Evolutionary conservation across 2,113 vertebrate species (phyloP).

Genomic region (Pycnonotus jocosus): DNA sequence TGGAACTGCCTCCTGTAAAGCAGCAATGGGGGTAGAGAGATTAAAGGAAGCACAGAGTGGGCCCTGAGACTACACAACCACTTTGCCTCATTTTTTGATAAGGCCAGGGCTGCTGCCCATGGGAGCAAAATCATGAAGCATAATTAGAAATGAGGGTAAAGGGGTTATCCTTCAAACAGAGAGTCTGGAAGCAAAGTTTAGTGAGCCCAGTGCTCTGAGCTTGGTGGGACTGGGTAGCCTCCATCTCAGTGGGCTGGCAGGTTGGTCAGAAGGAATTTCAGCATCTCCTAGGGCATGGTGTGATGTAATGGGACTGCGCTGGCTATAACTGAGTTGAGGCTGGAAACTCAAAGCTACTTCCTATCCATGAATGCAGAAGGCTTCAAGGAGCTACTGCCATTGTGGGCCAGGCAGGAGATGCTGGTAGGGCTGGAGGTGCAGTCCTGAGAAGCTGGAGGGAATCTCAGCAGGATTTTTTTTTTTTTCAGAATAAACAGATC

Average conservation of each 20-base stretch:
- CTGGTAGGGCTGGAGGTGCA: neutral
- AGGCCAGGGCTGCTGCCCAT: neutral
- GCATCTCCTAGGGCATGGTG: neutral
- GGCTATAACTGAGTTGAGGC: neutral
- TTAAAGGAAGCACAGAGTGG: neutral
- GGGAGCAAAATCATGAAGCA: neutral
- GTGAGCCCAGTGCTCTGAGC: neutral
- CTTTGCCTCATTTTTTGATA: neutral
- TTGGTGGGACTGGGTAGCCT: neutral
- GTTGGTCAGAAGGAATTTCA: neutral
- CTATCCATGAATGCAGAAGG: neutral
- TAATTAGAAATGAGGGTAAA: neutral
- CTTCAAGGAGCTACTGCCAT: neutral
- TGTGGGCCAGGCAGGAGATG: neutral
- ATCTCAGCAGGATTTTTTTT: neutral
- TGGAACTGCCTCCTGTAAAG: neutral
- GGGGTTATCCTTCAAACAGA: neutral
- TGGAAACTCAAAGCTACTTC: neutral
- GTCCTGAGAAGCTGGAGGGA: neutral
- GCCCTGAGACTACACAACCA: neutral
- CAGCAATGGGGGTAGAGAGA: neutral
- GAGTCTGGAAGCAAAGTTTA: neutral
- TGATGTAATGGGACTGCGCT: neutral
- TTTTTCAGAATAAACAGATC: neutral
- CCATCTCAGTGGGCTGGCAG: accelerated